A percentile compares a stretch with the other conserved stretches of the same genome.
Evolutionary conservation across 2,888 invertebrate species (phyloP).

Genomic region (Dendrolimus pini): DNA sequence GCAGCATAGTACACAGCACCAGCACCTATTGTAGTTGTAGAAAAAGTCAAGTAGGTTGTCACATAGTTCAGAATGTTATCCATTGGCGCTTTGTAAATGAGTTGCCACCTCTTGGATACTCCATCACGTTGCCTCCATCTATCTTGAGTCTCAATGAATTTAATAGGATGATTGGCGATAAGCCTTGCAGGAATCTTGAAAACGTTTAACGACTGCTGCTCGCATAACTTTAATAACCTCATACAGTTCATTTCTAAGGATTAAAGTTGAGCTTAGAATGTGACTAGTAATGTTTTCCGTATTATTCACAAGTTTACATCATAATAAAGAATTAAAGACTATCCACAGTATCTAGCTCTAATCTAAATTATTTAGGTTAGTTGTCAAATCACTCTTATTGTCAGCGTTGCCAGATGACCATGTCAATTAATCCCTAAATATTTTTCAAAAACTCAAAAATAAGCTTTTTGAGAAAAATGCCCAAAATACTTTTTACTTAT

Average conservation of each 20-base stretch:
- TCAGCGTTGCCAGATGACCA: too few species aligned
- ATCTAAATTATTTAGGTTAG: too few species aligned
- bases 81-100: conserved; percentile 69
- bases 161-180: conserved; percentile 41
- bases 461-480: too few species aligned
- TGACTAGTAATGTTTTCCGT: too few species aligned
- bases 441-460: too few species aligned
- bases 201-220: conserved; percentile 21
- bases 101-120: conserved; percentile 45
- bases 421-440: too few species aligned
- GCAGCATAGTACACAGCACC: conserved; percentile 43
- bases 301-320: too few species aligned
- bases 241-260: conserved; percentile 36
- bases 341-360: too few species aligned
- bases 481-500: too few species aligned
- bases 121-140: conserved; percentile 50
- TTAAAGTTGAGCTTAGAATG: too few species aligned
- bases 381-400: too few species aligned
- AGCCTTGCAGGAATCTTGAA: conserved; percentile 29
- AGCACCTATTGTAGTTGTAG: conserved; percentile 34
- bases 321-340: too few species aligned
- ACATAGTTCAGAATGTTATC: conserved; percentile 40
- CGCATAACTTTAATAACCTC: conserved; percentile 28
- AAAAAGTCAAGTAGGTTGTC: conserved; percentile 45
- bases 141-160: conserved; percentile 49